These are phyloP conservation scores for Lamproptera curius DNA, from an alignment of 2,888 invertebrate species.

Conservation along the genomic window DNA sequence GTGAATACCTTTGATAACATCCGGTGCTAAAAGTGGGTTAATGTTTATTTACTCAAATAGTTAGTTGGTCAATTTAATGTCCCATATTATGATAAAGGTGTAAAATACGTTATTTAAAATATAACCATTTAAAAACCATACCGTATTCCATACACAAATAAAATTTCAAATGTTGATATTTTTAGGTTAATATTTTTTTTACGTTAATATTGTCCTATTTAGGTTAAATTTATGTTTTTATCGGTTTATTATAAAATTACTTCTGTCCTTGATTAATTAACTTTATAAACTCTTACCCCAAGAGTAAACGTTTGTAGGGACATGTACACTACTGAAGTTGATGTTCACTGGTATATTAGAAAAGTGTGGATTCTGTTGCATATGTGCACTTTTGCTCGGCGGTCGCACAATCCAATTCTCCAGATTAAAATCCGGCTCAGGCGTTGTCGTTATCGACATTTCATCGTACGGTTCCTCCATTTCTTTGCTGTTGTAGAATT, in stretches of 20 bases:
- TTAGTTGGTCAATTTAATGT: no score
- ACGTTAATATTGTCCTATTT: no score
- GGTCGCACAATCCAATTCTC: slow-evolving; percentile 75
- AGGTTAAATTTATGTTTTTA: no score
- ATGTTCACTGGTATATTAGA: slow-evolving; percentile 87
- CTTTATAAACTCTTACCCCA: slow-evolving; percentile 85
- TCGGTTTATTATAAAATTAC: no score
- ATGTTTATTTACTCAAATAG: no score
- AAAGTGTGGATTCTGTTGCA: slow-evolving; percentile 86
- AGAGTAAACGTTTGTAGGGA: slow-evolving; percentile 97
- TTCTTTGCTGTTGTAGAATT: slow-evolving; percentile 85
- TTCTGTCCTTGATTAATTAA: no score
- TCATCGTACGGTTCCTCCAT: slow-evolving; percentile 79
- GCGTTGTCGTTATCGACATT: slow-evolving; percentile 64
- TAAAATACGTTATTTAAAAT: no score
- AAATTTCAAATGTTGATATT: no score
- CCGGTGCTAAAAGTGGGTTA: slow-evolving; percentile 85
- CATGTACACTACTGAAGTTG: slow-evolving; percentile 92
- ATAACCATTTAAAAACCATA: no score
- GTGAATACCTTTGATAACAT: slow-evolving; percentile 93
- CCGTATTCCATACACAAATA: no score
- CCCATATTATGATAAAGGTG: no score
- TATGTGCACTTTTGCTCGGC: slow-evolving; percentile 80
- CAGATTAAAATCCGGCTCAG: slow-evolving; percentile 72
- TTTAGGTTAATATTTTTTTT: no score